Evolutionary conservation across 2,888 invertebrate genomes (phyloP), one percentile per base, ranked within the genome.

Genomic region (Sabatieria punctata): DNA sequence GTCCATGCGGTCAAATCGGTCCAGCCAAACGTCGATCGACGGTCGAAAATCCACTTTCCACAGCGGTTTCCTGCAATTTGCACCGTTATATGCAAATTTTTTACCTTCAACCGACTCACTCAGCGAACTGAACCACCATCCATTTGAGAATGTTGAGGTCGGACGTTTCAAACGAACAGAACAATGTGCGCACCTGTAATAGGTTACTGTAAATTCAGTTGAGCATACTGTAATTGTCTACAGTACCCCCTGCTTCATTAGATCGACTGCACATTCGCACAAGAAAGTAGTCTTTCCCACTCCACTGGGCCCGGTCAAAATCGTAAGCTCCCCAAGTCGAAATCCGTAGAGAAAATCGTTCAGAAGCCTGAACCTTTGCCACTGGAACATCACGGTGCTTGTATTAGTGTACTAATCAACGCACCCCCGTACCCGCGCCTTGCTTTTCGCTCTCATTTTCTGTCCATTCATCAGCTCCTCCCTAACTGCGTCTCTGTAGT

Each of bases 121-220:
- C n/a, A n/a, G n/a, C n/a, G n/a, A 52, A 63, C 43, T 62, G 62
- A 24, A 60, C 55, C 18, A 63, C 48, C 60, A 62, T 62, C 61
- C 61, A 63, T 24, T 60, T 57, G 11, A 62, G 54, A 42, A 62
- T 58, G 43, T 58, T 57, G 40, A 59, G 59, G 27, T 63, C 61
- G 2, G 60, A 55, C 60, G 63, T 63, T 43, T 62, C 62, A 45
- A 62, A 63, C 44, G 57, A 58, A 49, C 62, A 62, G 53, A 62
- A 62, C 35, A 62, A 48, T 0, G 62, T 62, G 15, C 62, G 59
- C 6, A 61, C 53, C 60, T 60, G 42, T 19, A 57, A 43, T 19
- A 15, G 30, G 30, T 23, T n/a, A 33, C 18, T 36, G 8, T 11
- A 8, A 47, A 35, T 30, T 48, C n/a, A 23, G n/a, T 4, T 15